Base-by-base conservation (phyloP, 2,888 invertebrate genomes). In the Pemphredon lugubris region DNA sequence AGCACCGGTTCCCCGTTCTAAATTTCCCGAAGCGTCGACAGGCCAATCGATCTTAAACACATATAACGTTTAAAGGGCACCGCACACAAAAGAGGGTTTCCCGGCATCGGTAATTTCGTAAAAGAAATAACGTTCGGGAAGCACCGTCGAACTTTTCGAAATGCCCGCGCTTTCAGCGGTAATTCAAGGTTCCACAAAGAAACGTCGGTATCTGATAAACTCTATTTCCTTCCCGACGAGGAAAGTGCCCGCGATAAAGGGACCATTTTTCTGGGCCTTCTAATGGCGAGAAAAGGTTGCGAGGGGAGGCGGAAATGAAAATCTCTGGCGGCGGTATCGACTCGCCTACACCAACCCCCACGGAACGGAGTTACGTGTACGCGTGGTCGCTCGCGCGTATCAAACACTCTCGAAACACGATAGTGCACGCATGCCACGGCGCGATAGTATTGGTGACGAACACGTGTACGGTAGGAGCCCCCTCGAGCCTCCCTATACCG, bases 301-400 rank as follows among this genome's bases (percentile, higher is more conserved):
- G 48, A 18, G 2, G 48, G 23, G 51, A 18, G 2, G 51, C 63
- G 60, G 69, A 69, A 73, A 75, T 77, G 68, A 76, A 75, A 75
- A 75, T 75, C 73, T 69, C 55, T 40, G 26, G 39, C 40, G 20
- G 60, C 47, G 20, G 48, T 51, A 73, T 63, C 59, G 59, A 53
- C 58, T 75, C 42, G 40, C 39, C 39, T 40, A 44, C 42, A 26
- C 26, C 26, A 26, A 26, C 26, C 26, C 14, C 13, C 42, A 48
- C 48, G 20, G 2, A 11, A 2, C n/a, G 34, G 61, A 67, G 16
- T 55, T 42, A 48, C 55, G 44, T 37, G 44, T 21, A 11, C 11
- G 13, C 11, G 21, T 21, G 20, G 5, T 9, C 20, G 18, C 11
- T 18, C n/a, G n/a, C n/a, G n/a, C n/a, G n/a, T n/a, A n/a, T n/a